Conservation (phyloP, 2,113 vertebrate genomes). For the Chaenocephalus aceratus region DNA sequence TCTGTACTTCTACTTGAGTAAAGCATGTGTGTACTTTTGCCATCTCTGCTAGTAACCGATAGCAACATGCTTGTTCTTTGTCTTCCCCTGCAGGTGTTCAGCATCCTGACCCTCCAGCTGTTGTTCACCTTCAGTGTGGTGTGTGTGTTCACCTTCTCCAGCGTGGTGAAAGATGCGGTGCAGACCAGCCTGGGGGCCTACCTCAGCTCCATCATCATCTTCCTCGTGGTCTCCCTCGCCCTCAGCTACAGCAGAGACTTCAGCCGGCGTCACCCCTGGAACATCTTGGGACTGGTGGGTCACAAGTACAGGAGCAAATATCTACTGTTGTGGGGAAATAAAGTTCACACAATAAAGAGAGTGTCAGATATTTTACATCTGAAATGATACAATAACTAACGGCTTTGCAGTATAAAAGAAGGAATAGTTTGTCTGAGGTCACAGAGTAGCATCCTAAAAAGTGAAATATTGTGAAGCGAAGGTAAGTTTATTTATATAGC, state of each 20-base stretch:
- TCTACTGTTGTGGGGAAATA: not conserved
- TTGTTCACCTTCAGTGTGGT: conserved; percentile 82
- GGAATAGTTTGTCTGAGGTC: too few relatives aligned
- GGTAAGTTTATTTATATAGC: too few relatives aligned
- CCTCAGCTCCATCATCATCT: conserved; percentile 78
- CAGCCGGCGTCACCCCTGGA: conserved; percentile 81
- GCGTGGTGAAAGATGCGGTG: conserved; percentile 64
- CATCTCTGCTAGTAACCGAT: too few relatives aligned
- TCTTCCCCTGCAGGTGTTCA: conserved; percentile 74
- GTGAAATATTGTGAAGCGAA: too few relatives aligned
- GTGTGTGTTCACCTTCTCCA: conserved; percentile 83
- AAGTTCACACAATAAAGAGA: not conserved
- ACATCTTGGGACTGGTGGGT: conserved; percentile 81
- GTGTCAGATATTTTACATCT: not conserved
- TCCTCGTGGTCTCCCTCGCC: conserved; percentile 45
- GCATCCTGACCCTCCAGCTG: conserved; percentile 81
- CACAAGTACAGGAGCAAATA: not conserved
- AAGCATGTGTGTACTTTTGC: too few relatives aligned
- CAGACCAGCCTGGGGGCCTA: conserved; percentile 68
- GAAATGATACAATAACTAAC: not conserved
- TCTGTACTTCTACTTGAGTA: too few relatives aligned
- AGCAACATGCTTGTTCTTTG: too few relatives aligned
- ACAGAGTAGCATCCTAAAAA: too few relatives aligned
- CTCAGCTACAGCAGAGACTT: conserved; percentile 66
- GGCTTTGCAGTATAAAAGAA: not conserved